A percentile compares a stretch with the other conserved stretches of the same genome.
Conservation (phyloP, 23 tunicate species). For the Trididemnum nubilum region DNA sequence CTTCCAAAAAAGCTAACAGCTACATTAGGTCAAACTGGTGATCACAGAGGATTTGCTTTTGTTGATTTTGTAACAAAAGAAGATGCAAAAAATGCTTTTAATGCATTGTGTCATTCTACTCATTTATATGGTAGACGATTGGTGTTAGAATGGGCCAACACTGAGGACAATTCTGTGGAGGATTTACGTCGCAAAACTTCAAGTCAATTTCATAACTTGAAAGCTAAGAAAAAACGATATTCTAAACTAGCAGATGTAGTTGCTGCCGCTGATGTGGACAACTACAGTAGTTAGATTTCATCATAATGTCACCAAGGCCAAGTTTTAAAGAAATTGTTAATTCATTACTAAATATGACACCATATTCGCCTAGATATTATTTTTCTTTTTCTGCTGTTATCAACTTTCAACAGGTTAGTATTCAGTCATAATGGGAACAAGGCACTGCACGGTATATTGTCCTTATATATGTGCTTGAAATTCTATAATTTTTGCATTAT, state of each 20-base stretch:
- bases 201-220: slow-evolving; percentile 34
- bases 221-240: slow-evolving; percentile 3
- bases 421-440: no score
- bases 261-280: neutral
- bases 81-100: slow-evolving; percentile 91
- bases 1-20: slow-evolving; percentile 73
- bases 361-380: neutral
- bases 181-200: slow-evolving; percentile 60
- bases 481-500: no score
- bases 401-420: no score
- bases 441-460: no score
- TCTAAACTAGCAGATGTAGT: slow-evolving; percentile 10
- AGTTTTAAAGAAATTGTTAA: no score
- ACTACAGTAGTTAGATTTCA: no score
- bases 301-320: no score
- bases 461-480: no score
- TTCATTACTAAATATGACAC: no score
- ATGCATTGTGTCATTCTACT: slow-evolving; percentile 86
- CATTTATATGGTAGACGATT: slow-evolving; percentile 95
- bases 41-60: slow-evolving; percentile 95
- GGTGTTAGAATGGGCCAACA: slow-evolving; percentile 99
- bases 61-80: slow-evolving; percentile 81
- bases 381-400: no score
- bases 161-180: slow-evolving; percentile 60
- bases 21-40: slow-evolving; percentile 50